phyloP scores from a whole-genome alignment of 2,888 invertebrate genomes.

The Brachypterus glaber region DNA sequence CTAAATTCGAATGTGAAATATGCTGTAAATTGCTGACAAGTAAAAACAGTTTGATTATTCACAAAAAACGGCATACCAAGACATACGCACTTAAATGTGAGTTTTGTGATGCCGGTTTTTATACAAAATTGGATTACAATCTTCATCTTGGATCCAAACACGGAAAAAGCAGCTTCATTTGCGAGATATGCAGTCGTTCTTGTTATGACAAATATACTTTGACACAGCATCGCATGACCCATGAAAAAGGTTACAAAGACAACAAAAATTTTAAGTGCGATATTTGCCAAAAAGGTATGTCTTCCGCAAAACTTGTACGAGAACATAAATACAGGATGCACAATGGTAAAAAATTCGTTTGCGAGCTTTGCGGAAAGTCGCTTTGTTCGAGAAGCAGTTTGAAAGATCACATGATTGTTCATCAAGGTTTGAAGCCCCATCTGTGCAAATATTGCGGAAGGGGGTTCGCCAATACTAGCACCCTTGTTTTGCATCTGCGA shows the following conservation, averaged over 20 bases:
- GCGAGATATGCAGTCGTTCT: slow-evolving; percentile 26
- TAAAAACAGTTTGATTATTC: slow-evolving; percentile 18
- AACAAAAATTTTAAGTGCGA: slow-evolving; percentile 25
- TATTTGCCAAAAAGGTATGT: slow-evolving; percentile 23
- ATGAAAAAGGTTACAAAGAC: slow-evolving; percentile 21
- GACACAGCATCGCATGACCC: slow-evolving; percentile 24
- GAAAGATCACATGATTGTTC: slow-evolving; percentile 27
- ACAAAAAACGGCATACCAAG: not conserved
- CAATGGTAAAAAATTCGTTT: slow-evolving; percentile 27
- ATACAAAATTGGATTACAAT: slow-evolving; percentile 14
- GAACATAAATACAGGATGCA: slow-evolving; percentile 25
- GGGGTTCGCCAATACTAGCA: slow-evolving; percentile 47
- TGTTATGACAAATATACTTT: slow-evolving; percentile 26
- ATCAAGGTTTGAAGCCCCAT: slow-evolving; percentile 38
- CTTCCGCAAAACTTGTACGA: slow-evolving; percentile 21
- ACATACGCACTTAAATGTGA: slow-evolving; percentile 14
- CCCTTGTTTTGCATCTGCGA: slow-evolving; percentile 45
- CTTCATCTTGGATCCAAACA: slow-evolving; percentile 4
- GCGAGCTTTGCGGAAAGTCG: slow-evolving; percentile 45
- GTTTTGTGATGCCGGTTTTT: slow-evolving; percentile 25
- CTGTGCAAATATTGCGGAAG: slow-evolving; percentile 49
- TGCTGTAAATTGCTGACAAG: slow-evolving; percentile 47
- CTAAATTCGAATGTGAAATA: slow-evolving; percentile 39
- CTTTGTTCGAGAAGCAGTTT: slow-evolving; percentile 36
- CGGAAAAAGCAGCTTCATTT: slow-evolving; percentile 18